Percentiles rank a stretch among this genome's conserved stretches.
These are phyloP conservation scores for Pterostichus niger DNA, from an alignment of 2,888 invertebrate genomes.

Conservation along the genomic window DNA sequence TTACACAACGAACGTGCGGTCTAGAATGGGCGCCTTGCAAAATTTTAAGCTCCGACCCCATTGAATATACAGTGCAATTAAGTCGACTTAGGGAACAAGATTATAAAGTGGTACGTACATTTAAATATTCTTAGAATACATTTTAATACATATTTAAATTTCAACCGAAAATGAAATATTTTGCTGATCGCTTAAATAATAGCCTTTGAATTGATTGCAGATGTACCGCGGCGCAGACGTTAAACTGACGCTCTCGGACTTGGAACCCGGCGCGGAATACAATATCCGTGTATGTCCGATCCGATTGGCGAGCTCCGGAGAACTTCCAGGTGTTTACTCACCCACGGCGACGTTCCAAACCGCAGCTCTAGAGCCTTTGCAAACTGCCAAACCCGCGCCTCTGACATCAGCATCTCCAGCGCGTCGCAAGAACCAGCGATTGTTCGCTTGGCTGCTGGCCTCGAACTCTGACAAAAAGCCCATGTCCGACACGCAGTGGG, in stretches of 20 bases:
- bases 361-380: constrained; percentile 74
- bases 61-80: constrained; percentile 88
- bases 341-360: constrained; percentile 82
- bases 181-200: constrained; percentile 13
- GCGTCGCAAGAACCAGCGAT: constrained; percentile 68
- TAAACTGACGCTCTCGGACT: constrained; percentile 82
- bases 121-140: no score
- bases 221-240: constrained; percentile 84
- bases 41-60: constrained; percentile 81
- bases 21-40: constrained; percentile 84
- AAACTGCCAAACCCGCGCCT: constrained; percentile 74
- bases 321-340: constrained; percentile 86
- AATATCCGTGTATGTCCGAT: constrained; percentile 88
- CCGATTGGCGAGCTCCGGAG: constrained; percentile 81
- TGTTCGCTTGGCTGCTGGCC: constrained; percentile 49
- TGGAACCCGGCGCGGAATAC: constrained; percentile 88
- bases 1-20: constrained; percentile 79
- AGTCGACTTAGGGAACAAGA: constrained; percentile 81
- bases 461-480: constrained; percentile 72
- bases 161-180: constrained; percentile 13
- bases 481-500: constrained; percentile 82
- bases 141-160: no score
- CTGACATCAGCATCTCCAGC: constrained; percentile 69
- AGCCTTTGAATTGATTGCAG: constrained; percentile 75
- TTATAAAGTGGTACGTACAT: constrained; percentile 80